Evolutionary conservation across 2,888 invertebrate species (phyloP), one percentile per base, ranked within the genome.

Genomic region (Rhopalosiphum nymphaeae): DNA sequence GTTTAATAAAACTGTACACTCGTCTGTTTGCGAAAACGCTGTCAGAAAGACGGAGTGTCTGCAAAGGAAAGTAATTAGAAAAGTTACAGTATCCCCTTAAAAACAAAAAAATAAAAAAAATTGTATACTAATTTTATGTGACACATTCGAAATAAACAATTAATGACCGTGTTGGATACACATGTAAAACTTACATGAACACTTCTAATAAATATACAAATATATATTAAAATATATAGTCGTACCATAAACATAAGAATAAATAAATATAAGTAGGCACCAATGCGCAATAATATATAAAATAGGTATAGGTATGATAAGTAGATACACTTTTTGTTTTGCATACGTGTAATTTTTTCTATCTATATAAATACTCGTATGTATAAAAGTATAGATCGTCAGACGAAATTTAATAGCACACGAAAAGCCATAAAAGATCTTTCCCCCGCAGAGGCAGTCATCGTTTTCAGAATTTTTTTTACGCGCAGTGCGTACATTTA

Each of bases 41-140:
- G 26, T 53, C 49, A 16, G 13, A 29, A 0, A 25, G 36, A 11
- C 3, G 0, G 11, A 61, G n/a, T 25, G 10, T 44, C 36, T 46
- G 91, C 49, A 36, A 36, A 53, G 21, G 57, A 85, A 86, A 91
- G 44, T 91, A 86, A 57, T 86, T 86, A 86, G 25, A 91, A 91
- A 91, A 86, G 85, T 91, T 91, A 46, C n/a, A 3, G 57, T 57
- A 91, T 85, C 29, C 21, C 7, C 85, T 57, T 5, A 21, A 13
- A 21, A 57, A 56, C 44, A 84, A 57, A 53, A 53, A 53, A 49
- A 10, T 4, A 5, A 49, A 49, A n/a, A 36, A 78, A 78, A 16
- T 1, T 36, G 13, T 89, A 85, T 44, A 11, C 42, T 44, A 36
- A 86, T 91, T 91, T 42, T 29, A 4, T 42, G 42, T 84, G 78